Percentiles rank a stretch among this genome's conserved stretches.
phyloP scores from a whole-genome alignment of 2,113 vertebrate genomes.

The Guaruba guarouba region DNA sequence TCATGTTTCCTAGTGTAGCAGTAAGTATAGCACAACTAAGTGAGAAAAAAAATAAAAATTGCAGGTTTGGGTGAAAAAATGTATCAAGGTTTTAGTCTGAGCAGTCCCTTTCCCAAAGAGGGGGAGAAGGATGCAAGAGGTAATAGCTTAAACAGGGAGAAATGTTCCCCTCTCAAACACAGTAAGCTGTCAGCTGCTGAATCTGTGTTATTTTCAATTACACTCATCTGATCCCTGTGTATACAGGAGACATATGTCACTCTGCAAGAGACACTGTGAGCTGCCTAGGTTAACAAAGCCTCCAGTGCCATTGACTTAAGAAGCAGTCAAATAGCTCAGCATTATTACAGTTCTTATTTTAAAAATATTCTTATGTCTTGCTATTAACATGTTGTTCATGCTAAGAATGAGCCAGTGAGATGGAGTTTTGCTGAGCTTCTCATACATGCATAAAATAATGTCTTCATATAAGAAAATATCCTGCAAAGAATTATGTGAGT shows the following conservation, averaged over 20 bases:
- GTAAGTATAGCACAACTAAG: neutral
- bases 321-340: neutral
- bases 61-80: neutral
- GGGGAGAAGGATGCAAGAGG: neutral
- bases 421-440: neutral
- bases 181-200: conserved; percentile 34
- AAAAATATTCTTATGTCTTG: neutral
- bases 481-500: neutral
- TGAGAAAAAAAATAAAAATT: neutral
- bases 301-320: neutral
- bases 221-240: neutral
- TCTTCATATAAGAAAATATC: neutral
- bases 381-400: neutral
- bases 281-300: conserved; percentile 20
- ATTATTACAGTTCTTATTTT: neutral
- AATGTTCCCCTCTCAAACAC: neutral
- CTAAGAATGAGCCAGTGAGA: neutral
- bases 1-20: neutral
- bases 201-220: conserved; percentile 59
- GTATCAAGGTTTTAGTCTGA: neutral
- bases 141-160: neutral
- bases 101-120: neutral
- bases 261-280: neutral
- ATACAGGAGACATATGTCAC: conserved; percentile 35
- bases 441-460: neutral